Evolutionary conservation across 2,888 invertebrate genomes (phyloP), one percentile per base, ranked within the genome.

Genomic region (Caenorhabditis virilis): DNA sequence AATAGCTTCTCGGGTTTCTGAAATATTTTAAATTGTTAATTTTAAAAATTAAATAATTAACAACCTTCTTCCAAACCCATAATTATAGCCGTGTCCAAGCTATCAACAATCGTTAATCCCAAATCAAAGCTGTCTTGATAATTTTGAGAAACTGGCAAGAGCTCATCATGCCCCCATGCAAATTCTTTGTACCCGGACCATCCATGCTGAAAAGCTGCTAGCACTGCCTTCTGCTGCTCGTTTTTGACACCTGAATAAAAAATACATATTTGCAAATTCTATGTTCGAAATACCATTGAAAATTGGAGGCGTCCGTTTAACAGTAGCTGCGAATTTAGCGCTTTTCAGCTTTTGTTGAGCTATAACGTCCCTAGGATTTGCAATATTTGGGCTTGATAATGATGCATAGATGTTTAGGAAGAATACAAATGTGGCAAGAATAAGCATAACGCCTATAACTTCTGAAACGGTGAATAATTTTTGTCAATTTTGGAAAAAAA

Each of bases 121-220:
- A 97, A 87, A 0, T 91, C 91, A 85, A 98, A 97, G 95, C 97
- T 97, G 82, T 95, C 92, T 48, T 90, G 89, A 62, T 90, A 89
- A 69, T 89, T 88, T 76, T 46, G 16, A 2, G 51, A 53, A 15
- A 65, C 89, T 0, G 98, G 97, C 80, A 91, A 91, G 39, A 98
- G 87, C 83, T 95, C 92, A 84, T 98, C 98, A 79, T 93, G 91
- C 1, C 97, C 97, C 97, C 97, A 98, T 0, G 97, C 95, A 85
- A 89, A 91, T 62, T 89, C 88, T 83, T 90, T 91, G 84, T 98
- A 98, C 0, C 92, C 95, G 52, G 87, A 87, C 79, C 79, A 79
- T 0, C 95, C 93, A 85, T 95, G 93, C 79, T 88, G 89, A 82
- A 97, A 93, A 3, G 94, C 93, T 22, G 88, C 88, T 0, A 93